Evolutionary conservation across 2,113 vertebrate genomes (phyloP), one percentile per base, ranked within the genome.

Genomic region (Mustela nigripes): DNA sequence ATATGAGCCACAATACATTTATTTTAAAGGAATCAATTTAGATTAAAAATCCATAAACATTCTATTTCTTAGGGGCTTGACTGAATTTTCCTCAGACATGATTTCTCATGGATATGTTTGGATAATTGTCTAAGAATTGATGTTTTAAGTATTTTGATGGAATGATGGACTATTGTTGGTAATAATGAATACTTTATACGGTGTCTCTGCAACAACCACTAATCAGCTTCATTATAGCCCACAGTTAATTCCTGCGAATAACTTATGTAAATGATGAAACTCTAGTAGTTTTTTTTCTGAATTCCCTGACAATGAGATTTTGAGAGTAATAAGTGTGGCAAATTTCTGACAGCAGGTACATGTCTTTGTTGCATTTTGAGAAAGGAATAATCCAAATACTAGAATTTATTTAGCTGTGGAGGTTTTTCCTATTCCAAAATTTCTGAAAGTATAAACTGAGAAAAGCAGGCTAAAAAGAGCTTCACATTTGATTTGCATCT

Each of bases 401-500:
- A 98, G 73, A 98, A 97, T 98, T 98, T 98, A 98, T 98, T 98
- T 98, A 97, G 67, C 42, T 63, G 60, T 62, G 73, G 96, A 97
- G 67, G 45, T 91, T 98, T 94, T 82, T 94, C 95, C 85, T 98
- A 97, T 98, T 95, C 98, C 94, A 85, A 97, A 81, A 5, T 4
- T 84, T 97, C 97, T 98, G 94, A 97, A 98, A 98, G 86, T 96
- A 82, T 63, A 98, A 98, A 91, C 92, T 91, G 63, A 98, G 58
- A 88, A 97, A 98, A 97, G 82, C 98, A 97, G 93, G 58, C 74
- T 97, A 2, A 24, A 97, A 98, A 96, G 96, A 98, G 76, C 76
- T 90, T 96, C 87, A 95, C 85, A 95, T 98, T 97, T 98, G 97
- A 99, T 99, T 99, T 98, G 97, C 98, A 99, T 98, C 95, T 98